Evolutionary conservation across 2,113 vertebrate genomes (phyloP), one percentile per base, ranked within the genome.

Genomic region (Myiopsitta monachus): DNA sequence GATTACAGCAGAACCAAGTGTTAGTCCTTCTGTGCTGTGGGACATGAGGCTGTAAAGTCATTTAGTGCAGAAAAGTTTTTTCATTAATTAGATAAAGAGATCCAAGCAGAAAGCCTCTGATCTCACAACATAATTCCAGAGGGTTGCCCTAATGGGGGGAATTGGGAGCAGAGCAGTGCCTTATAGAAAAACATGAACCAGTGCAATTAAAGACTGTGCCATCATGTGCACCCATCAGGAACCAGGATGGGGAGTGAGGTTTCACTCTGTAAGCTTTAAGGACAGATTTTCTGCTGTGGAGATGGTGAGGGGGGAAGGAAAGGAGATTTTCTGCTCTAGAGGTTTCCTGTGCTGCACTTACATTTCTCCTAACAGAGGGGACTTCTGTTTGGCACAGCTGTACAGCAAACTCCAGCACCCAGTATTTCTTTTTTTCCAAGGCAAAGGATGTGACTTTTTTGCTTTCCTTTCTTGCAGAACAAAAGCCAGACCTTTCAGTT

Each of bases 261-360:
- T 57, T 51, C 17, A 2, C 55, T 19, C 55, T 11, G 21, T 24
- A 14, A 38, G 28, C 13, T 41, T 18, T 10, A 22, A 64, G 64
- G 52, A 61, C 21, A 38, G 30, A 24, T 10, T 22, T 61, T 46
- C 49, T 59, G 55, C 55, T 21, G 13, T 39, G 69, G 82, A 51
- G 7, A 11, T 6, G 6, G 27, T 11, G 27, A 24, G 10, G 23
- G 51, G 46, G 44, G 27, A 47, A 15, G 31, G 18, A 52, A 67
- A 82, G 74, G 54, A 81, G 46, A 39, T 55, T 78, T 80, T 70
- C 66, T 87, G 47, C 52, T 61, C n/a, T 33, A 6, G 0, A 64
- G 23, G 39, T 7, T 81, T 66, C 55, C 18, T 0, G 0, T 18
- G 77, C 47, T 59, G 27, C 43, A 3, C 72, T 57, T 0, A 0